Conservation (phyloP, 2,888 invertebrate species). For the Anodontia alba region DNA sequence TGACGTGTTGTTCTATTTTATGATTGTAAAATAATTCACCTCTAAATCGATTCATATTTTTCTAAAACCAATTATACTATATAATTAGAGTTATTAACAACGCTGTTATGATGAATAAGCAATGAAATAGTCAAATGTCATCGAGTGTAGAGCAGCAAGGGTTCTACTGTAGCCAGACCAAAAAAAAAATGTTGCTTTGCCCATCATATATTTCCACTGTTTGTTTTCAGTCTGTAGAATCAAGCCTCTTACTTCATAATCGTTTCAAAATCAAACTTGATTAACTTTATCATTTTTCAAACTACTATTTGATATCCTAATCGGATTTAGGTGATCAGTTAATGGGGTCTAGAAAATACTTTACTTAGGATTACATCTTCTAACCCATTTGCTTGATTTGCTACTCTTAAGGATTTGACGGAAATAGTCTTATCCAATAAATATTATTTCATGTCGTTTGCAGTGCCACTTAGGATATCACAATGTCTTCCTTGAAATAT, state of each 20-base stretch:
- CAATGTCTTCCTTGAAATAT: background rate
- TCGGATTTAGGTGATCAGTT: constrained; percentile 18
- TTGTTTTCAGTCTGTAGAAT: background rate
- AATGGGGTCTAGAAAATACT: background rate
- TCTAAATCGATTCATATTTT: no score
- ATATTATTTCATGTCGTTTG: constrained; percentile 10
- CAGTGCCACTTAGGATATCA: background rate
- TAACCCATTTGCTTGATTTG: constrained; percentile 5
- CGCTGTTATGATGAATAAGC: no score
- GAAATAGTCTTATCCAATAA: constrained; percentile 14
- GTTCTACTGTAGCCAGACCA: no score
- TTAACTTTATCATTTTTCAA: constrained; percentile 9
- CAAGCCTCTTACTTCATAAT: background rate
- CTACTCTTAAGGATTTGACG: background rate
- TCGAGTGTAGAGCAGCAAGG: no score
- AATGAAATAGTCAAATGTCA: no score
- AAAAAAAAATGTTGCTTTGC: no score
- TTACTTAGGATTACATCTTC: background rate
- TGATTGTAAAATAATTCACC: no score
- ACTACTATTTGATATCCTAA: constrained; percentile 6
- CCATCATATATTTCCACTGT: no score
- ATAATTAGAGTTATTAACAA: no score
- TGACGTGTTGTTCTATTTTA: no score
- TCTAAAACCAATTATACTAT: no score
- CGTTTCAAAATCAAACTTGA: constrained; percentile 9